Evolutionary conservation across 2,113 vertebrate genomes (phyloP).

Genomic region (Amazona vittata): DNA sequence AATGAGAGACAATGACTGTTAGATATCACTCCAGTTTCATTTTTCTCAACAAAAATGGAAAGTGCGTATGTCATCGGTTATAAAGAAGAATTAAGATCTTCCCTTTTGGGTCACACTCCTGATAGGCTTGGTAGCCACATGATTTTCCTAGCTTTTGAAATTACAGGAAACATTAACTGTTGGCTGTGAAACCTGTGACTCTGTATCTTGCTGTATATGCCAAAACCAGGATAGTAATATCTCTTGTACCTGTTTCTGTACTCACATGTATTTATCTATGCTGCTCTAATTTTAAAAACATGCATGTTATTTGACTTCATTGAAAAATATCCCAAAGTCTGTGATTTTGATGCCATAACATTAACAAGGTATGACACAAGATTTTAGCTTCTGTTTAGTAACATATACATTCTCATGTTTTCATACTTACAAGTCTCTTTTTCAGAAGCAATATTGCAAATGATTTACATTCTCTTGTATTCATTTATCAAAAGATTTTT

Average conservation of each 20-base stretch:
- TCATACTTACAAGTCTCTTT: neutral
- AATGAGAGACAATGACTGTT: neutral
- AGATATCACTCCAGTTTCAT: neutral
- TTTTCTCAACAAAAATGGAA: neutral
- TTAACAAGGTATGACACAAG: neutral
- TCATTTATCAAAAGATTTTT: neutral
- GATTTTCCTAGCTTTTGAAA: neutral
- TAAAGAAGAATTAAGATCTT: neutral
- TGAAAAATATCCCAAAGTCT: neutral
- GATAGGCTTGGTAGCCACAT: neutral
- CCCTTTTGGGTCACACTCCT: neutral
- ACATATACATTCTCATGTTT: neutral
- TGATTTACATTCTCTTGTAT: neutral
- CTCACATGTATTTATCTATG: accelerated
- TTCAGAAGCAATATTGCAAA: neutral
- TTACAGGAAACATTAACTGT: neutral
- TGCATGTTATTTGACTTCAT: neutral
- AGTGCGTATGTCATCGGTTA: accelerated
- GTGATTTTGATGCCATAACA: neutral
- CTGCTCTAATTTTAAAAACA: neutral
- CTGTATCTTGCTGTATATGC: neutral
- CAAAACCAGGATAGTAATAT: neutral
- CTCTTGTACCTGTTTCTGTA: neutral
- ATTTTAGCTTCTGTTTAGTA: neutral
- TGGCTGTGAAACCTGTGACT: neutral